phyloP scores from a whole-genome alignment of 2,113 vertebrate species.

The Melanerpes formicivorus region DNA sequence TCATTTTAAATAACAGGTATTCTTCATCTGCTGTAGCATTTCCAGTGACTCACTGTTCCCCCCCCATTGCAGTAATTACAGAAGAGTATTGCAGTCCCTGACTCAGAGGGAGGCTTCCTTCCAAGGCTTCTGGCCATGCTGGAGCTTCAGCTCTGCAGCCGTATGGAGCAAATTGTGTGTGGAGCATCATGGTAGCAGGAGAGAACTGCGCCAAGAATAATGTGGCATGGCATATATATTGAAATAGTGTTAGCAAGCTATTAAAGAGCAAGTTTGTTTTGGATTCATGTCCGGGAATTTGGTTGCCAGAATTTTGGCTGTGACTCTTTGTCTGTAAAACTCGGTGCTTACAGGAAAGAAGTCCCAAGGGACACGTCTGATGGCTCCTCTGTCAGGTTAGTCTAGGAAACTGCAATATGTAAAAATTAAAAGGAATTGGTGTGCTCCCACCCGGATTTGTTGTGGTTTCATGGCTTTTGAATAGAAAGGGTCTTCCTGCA shows the following conservation, averaged over 20 bases:
- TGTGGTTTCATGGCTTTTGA: not conserved
- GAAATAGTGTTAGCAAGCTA: not conserved
- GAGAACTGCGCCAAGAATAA: not conserved
- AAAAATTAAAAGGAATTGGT: not conserved
- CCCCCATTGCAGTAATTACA: not conserved
- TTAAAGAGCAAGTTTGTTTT: not conserved
- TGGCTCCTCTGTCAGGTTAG: not conserved
- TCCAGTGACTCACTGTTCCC: constrained; percentile 35
- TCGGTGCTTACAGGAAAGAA: not conserved
- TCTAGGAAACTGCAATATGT: not conserved
- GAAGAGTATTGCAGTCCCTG: constrained; percentile 16
- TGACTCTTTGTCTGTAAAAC: not conserved
- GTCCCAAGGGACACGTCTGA: not conserved
- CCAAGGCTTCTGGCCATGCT: not conserved
- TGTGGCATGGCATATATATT: not conserved
- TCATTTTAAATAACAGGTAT: constrained; percentile 41
- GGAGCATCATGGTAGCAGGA: not conserved
- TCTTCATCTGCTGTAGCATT: not conserved
- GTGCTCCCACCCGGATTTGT: not conserved
- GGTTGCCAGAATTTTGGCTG: not conserved
- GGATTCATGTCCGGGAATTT: not conserved
- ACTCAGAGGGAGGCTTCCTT: constrained; percentile 29
- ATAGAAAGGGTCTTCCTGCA: not conserved
- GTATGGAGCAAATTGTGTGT: not conserved
- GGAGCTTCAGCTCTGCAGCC: not conserved